These are phyloP conservation scores for Monochamus saltuarius DNA, from an alignment of 1,140 invertebrate species.

Conservation along the genomic window DNA sequence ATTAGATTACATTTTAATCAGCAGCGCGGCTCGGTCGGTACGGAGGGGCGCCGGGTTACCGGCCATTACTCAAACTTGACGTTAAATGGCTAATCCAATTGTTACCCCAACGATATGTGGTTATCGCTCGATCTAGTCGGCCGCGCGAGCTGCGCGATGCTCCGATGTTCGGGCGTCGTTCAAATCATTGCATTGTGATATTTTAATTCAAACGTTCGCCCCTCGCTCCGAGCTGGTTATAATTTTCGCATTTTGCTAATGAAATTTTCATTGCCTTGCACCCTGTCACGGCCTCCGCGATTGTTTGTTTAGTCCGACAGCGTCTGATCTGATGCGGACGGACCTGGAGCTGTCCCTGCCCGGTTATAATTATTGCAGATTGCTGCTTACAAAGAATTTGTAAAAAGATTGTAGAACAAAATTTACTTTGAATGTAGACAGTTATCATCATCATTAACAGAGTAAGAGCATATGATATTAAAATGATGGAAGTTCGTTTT, in stretches of 20 bases:
- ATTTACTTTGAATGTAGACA: too few species aligned
- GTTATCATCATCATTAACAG: too few species aligned
- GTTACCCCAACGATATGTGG: slow-evolving; percentile 51
- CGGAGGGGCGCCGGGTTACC: slow-evolving; percentile 47
- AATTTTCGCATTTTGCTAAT: slow-evolving; percentile 6
- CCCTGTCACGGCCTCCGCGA: too few species aligned
- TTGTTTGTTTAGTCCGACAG: too few species aligned
- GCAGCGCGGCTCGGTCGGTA: slow-evolving; percentile 39
- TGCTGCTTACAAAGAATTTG: too few species aligned
- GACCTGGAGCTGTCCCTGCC: too few species aligned
- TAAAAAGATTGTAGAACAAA: too few species aligned
- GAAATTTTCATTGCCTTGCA: slow-evolving; percentile 6
- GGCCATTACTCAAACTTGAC: slow-evolving; percentile 54
- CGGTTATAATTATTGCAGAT: too few species aligned
- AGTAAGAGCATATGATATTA: too few species aligned
- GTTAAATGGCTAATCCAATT: slow-evolving; percentile 53
- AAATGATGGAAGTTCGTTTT: too few species aligned
- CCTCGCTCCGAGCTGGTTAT: slow-evolving; percentile 5
- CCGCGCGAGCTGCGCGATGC: slow-evolving; percentile 27
- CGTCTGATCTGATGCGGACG: too few species aligned
- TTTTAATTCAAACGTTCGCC: slow-evolving; percentile 29
- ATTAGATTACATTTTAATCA: slow-evolving; percentile 55
- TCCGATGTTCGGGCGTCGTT: slow-evolving; percentile 16
- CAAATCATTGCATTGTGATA: slow-evolving; percentile 38
- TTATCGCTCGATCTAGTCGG: slow-evolving; percentile 47